These are phyloP conservation scores for Dendroctonus ponderosae DNA, from an alignment of 1,140 invertebrate genomes.

Conservation along the genomic window DNA sequence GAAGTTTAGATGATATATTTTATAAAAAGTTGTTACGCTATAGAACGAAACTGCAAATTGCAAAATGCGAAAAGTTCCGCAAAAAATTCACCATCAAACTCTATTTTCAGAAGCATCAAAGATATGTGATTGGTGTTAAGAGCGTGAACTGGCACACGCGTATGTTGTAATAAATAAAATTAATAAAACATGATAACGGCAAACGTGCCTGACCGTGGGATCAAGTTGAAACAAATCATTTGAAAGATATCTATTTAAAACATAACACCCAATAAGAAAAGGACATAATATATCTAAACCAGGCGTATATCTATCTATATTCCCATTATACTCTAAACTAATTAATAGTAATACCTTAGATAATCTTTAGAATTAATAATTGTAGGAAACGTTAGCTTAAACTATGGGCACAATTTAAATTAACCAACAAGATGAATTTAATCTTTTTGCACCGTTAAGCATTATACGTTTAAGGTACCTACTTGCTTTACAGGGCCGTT, in stretches of 20 bases:
- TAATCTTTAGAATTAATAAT: constrained; percentile 46
- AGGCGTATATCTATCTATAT: constrained; percentile 48
- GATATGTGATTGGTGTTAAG: constrained; percentile 42
- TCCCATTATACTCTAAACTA: constrained; percentile 46
- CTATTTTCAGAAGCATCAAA: constrained; percentile 38
- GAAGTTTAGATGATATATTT: constrained; percentile 34
- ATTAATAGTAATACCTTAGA: constrained; percentile 47
- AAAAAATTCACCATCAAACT: constrained; percentile 15
- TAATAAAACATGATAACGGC: constrained; percentile 44
- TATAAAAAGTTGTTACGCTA: constrained; percentile 26
- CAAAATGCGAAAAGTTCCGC: not conserved
- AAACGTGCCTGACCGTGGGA: constrained; percentile 51
- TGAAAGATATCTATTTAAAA: constrained; percentile 47
- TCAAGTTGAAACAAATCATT: constrained; percentile 52
- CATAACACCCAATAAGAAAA: constrained; percentile 40
- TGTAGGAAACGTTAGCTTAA: constrained; percentile 48
- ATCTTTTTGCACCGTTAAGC: constrained; percentile 38
- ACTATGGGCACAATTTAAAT: constrained; percentile 52
- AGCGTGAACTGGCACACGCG: constrained; percentile 49
- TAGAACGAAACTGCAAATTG: constrained; percentile 21
- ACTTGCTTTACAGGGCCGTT: constrained; percentile 17
- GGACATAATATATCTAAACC: constrained; percentile 39
- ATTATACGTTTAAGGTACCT: not conserved
- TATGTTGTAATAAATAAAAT: constrained; percentile 35
- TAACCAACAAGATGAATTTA: constrained; percentile 37